Evolutionary conservation across 2,888 invertebrate species (phyloP).

Genomic region (Mythimna loreyi): DNA sequence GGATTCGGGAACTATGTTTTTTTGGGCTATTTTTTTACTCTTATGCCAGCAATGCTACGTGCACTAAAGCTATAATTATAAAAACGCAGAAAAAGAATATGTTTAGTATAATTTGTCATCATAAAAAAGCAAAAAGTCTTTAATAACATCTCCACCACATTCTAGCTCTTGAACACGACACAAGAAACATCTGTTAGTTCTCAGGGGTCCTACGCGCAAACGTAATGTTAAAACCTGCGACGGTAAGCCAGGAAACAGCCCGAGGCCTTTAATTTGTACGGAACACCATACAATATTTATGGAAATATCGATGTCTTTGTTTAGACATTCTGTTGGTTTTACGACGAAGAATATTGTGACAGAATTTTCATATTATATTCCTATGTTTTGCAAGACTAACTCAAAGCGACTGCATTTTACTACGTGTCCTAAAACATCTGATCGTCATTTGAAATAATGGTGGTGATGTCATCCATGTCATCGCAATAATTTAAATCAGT

Average conservation of each 20-base stretch:
- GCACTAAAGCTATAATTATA: too few species aligned
- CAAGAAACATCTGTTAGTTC: slow-evolving; percentile 85
- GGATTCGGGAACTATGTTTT: too few species aligned
- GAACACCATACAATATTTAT: slow-evolving; percentile 66
- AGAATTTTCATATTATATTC: slow-evolving; percentile 23
- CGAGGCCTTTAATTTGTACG: slow-evolving; percentile 84
- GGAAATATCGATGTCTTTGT: slow-evolving; percentile 67
- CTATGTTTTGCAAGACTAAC: background rate
- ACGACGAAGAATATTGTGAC: slow-evolving; percentile 1
- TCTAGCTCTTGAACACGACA: slow-evolving; percentile 60
- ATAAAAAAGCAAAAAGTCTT: background rate
- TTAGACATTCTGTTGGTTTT: slow-evolving; percentile 51
- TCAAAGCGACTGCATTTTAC: background rate
- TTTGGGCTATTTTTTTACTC: too few species aligned
- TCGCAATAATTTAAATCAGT: too few species aligned
- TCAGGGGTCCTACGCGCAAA: slow-evolving; percentile 81
- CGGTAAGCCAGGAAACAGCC: slow-evolving; percentile 77
- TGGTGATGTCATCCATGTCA: too few species aligned
- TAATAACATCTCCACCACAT: slow-evolving; percentile 32
- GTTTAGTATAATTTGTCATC: too few species aligned
- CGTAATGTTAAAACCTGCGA: slow-evolving; percentile 80
- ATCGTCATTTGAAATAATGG: background rate
- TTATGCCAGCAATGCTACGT: too few species aligned
- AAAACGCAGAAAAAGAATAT: too few species aligned
- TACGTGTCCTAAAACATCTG: too few species aligned